These are phyloP conservation scores for Micromussa lordhowensis DNA, from an alignment of 92 coral and sea anemone species.

Conservation along the genomic window DNA sequence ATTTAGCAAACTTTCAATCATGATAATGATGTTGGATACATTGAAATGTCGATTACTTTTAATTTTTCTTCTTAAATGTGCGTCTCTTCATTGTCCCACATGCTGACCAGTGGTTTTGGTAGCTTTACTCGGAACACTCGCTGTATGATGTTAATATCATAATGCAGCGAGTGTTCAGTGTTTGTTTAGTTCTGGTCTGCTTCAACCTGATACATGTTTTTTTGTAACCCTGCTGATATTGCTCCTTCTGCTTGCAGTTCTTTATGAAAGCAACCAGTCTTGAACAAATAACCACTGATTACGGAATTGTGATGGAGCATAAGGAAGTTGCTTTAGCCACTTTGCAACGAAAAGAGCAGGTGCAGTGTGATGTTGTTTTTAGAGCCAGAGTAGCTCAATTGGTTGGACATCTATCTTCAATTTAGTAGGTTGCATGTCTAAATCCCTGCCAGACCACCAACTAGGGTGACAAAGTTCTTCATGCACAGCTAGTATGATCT, in stretches of 20 bases:
- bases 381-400: background rate
- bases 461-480: background rate
- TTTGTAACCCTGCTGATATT: background rate
- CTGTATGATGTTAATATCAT: no score
- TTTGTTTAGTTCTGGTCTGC: background rate
- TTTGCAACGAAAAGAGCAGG: constrained; percentile 24
- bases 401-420: background rate
- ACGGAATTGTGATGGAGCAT: constrained; percentile 8
- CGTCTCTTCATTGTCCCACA: no score
- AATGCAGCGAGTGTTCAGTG: no score
- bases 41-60: no score
- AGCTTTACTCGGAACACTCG: no score
- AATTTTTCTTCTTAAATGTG: no score
- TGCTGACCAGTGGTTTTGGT: no score
- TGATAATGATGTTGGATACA: no score
- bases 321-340: constrained; percentile 8
- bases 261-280: constrained; percentile 43
- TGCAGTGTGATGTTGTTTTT: background rate
- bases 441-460: background rate
- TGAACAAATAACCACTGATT: constrained; percentile 37
- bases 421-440: background rate
- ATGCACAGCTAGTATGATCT: background rate
- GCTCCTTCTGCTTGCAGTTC: constrained; percentile 1
- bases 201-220: background rate
- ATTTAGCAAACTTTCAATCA: no score